These are phyloP conservation scores for Argynnis bischoffii DNA, from an alignment of 2,888 invertebrate genomes.

Conservation along the genomic window DNA sequence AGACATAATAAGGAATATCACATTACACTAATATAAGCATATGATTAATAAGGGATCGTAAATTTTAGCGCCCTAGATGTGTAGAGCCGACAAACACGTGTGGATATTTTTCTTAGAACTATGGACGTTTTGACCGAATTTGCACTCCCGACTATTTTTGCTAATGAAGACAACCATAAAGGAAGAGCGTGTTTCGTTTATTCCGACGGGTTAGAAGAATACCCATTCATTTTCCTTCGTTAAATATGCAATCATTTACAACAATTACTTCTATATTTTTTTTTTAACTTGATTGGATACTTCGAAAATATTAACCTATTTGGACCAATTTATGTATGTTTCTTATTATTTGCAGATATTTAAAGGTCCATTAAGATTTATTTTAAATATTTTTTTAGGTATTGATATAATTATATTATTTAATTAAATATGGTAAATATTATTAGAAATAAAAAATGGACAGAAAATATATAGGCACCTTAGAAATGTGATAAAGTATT, in stretches of 20 bases:
- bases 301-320: no score
- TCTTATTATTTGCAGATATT: no score
- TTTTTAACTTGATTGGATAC: neutral
- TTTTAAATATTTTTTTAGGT: no score
- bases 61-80: slow-evolving; percentile 56
- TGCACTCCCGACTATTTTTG: slow-evolving; percentile 42
- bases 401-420: no score
- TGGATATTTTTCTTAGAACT: slow-evolving; percentile 62
- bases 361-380: no score
- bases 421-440: no score
- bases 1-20: slow-evolving; percentile 36
- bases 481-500: no score
- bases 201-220: slow-evolving; percentile 15
- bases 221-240: slow-evolving; percentile 9
- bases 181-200: slow-evolving; percentile 24
- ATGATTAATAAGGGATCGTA: slow-evolving; percentile 69
- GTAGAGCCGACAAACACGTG: slow-evolving; percentile 57
- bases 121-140: slow-evolving; percentile 35
- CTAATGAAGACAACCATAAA: slow-evolving; percentile 42
- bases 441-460: no score
- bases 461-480: no score
- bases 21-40: slow-evolving; percentile 42
- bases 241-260: slow-evolving; percentile 12
- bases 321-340: no score
- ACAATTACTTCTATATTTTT: neutral